Base-by-base conservation (phyloP, 2,888 invertebrate genomes). In the Agriopis aurantiaria region DNA sequence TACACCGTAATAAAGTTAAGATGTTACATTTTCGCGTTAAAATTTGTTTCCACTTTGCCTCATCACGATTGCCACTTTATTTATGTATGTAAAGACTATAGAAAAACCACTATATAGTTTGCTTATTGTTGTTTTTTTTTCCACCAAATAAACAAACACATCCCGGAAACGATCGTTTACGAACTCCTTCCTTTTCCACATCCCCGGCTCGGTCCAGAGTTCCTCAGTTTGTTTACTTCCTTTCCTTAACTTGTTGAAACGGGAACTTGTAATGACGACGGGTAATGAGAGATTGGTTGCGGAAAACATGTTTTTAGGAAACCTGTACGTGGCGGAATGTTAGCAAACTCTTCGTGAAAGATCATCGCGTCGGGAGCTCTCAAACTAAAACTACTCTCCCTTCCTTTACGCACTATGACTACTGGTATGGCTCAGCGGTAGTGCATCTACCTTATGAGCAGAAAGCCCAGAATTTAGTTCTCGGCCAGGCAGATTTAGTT, bases 241-340 rank as follows among this genome's bases (percentile, higher is more conserved):
- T 64, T 69, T 65, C 65, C 60, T 52, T 63, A 70, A 63, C 66
- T 71, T 62, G 66, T 58, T 51, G 58, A 66, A 70, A 57, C 52
- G 64, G 62, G 60, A 66, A 70, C 62, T 69, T 49, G 65, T 76
- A 75, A 75, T 75, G 70, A 75, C 69, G 68, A 58, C 57, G 74
- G 48, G 67, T 74, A 75, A 74, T 73, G 70, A 74, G 70, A 74
- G 73, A 68, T 57, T 68, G 52, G 49, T 33, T 9, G 33, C 33
- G 52, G 68, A 59, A 71, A 75, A 75, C 70, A 72, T 68, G 65
- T 66, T 72, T 67, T 69, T 7, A 48, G 67, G 17, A 52, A 60
- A 51, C 60, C 49, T 61, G 46, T 46, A 33, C 9, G 58, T 8
- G 7, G 33, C 12, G 11, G 33, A 17, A 45, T 45, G 46, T 58